A percentile compares a stretch with the other conserved stretches of the same genome.
Evolutionary conservation across 2,797 vertebrate species (phyloP).

Genomic region (Cirrhinus mrigala): DNA sequence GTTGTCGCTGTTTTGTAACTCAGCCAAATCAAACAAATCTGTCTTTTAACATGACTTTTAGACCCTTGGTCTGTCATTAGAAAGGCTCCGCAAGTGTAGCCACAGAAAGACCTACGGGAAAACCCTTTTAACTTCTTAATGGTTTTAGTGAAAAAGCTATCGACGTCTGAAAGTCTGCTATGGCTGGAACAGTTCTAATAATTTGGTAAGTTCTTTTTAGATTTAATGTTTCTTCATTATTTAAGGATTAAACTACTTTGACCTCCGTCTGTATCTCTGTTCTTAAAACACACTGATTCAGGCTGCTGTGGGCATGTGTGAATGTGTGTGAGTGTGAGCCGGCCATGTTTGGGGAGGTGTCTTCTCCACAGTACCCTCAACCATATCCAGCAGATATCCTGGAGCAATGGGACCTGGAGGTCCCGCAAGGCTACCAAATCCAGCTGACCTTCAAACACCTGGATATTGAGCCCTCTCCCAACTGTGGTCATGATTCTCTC

Average conservation of each 20-base stretch:
- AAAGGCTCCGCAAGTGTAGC: not conserved
- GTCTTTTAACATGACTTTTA: not conserved
- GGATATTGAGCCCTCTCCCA: conserved; percentile 79
- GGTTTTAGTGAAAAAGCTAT: not conserved
- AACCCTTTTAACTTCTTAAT: not conserved
- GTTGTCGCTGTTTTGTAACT: not conserved
- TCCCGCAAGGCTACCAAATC: conserved; percentile 78
- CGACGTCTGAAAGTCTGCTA: not conserved
- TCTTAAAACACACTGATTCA: conserved; percentile 28
- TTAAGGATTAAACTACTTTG: not conserved
- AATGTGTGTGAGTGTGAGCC: conserved; percentile 47
- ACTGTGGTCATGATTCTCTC: conserved; percentile 62
- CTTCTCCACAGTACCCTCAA: conserved; percentile 83
- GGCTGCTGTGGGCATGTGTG: conserved; percentile 55
- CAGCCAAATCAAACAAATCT: conserved; percentile 17
- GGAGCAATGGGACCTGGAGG: conserved; percentile 79
- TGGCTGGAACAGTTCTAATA: not conserved
- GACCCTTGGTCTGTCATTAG: not conserved
- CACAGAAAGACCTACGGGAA: not conserved
- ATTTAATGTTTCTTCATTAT: not conserved
- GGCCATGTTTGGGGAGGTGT: conserved; percentile 78
- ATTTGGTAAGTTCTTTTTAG: not conserved
- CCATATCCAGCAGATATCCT: conserved; percentile 76
- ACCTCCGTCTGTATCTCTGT: not conserved
- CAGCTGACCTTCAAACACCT: conserved; percentile 81